These are phyloP conservation scores for Oceanites oceanicus DNA, from an alignment of 2,113 vertebrate genomes.

Conservation along the genomic window DNA sequence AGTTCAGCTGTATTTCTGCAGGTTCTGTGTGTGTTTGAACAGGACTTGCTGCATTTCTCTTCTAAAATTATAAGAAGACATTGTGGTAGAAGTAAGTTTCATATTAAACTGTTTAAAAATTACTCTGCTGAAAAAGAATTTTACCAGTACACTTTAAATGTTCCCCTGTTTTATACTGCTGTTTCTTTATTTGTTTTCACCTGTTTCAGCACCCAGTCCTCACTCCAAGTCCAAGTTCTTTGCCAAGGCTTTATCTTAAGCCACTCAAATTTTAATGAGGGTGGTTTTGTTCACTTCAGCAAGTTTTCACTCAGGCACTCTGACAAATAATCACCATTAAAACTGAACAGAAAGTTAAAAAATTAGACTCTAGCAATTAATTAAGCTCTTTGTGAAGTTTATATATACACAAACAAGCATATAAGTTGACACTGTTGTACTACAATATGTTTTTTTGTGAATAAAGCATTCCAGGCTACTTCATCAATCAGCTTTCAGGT, in stretches of 20 bases:
- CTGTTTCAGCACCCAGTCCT: background rate
- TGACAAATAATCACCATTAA: background rate
- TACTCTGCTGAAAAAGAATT: background rate
- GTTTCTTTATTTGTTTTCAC: background rate
- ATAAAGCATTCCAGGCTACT: background rate
- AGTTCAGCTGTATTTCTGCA: conserved; percentile 29
- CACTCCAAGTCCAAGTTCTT: background rate
- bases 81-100: background rate
- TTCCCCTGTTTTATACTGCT: background rate
- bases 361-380: background rate
- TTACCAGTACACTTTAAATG: background rate
- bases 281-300: background rate
- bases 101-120: background rate
- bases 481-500: background rate
- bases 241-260: background rate
- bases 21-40: conserved; percentile 9
- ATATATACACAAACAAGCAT: background rate
- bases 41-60: conserved; percentile 4
- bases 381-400: background rate
- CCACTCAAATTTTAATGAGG: background rate
- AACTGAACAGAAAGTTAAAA: background rate
- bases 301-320: background rate
- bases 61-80: background rate
- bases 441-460: background rate
- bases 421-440: background rate